Evolutionary conservation across 2,888 invertebrate genomes (phyloP).

Genomic region (Drosophila austrosaltans): DNA sequence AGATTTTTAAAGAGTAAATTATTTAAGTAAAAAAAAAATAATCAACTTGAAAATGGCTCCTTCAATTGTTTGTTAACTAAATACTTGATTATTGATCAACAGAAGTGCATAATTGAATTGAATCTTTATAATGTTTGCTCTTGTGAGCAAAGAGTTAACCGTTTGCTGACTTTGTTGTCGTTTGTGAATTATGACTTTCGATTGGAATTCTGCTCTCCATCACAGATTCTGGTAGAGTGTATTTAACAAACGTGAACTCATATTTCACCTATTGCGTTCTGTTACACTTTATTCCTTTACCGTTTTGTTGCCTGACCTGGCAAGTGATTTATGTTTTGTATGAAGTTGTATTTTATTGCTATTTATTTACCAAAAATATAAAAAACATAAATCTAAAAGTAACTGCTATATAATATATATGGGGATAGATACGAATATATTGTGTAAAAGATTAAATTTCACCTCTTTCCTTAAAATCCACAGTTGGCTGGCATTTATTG

Average conservation of each 20-base stretch:
- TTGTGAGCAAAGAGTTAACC: slow-evolving; percentile 1
- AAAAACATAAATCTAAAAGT: slow-evolving; percentile 11
- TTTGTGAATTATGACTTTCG: slow-evolving; percentile 13
- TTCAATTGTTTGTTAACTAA: slow-evolving; percentile 1
- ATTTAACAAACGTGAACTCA: slow-evolving; percentile 40
- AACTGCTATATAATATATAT: neutral
- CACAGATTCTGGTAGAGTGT: slow-evolving; percentile 16
- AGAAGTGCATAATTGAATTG: slow-evolving; percentile 6
- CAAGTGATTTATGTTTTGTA: slow-evolving; percentile 47
- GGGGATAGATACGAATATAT: neutral
- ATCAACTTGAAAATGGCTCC: neutral
- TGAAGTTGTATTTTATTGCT: slow-evolving; percentile 43
- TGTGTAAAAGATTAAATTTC: slow-evolving; percentile 3
- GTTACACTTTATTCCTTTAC: neutral
- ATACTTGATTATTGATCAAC: neutral
- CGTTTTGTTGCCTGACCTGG: slow-evolving; percentile 21
- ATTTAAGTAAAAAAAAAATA: neutral
- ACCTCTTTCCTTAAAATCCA: neutral
- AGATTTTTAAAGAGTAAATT: neutral
- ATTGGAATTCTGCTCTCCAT: slow-evolving; percentile 8
- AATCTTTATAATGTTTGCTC: neutral
- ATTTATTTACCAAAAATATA: slow-evolving; percentile 16
- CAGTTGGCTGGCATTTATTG: neutral
- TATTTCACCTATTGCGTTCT: slow-evolving; percentile 30
- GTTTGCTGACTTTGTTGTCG: neutral